Conservation (phyloP, 1,140 invertebrate species). For the Diploscapter pachys region DNA sequence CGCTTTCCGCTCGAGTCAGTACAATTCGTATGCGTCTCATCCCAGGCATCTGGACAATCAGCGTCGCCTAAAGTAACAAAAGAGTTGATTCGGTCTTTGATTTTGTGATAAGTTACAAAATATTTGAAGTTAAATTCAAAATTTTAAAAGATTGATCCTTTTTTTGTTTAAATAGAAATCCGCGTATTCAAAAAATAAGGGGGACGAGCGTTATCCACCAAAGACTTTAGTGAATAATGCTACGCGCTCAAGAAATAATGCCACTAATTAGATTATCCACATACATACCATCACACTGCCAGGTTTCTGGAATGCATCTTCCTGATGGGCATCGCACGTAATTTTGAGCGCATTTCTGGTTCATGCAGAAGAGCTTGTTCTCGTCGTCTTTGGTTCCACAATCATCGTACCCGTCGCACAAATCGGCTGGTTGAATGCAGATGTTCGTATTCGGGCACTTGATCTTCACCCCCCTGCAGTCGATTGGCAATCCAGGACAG, state of each 20-base stretch:
- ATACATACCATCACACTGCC: conserved; percentile 49
- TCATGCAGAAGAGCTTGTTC: conserved; percentile 56
- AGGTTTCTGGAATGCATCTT: conserved; percentile 58
- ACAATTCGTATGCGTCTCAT: conserved; percentile 58
- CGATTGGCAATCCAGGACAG: conserved; percentile 57
- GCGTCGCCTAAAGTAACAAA: conserved; percentile 47
- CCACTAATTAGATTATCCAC: too few relatives aligned
- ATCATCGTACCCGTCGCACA: conserved; percentile 57
- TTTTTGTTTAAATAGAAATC: too few relatives aligned
- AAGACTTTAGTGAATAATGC: too few relatives aligned
- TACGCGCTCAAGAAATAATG: too few relatives aligned
- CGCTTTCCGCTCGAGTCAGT: conserved; percentile 50
- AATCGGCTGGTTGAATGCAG: conserved; percentile 55
- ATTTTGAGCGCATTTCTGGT: conserved; percentile 50
- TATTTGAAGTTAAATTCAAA: too few relatives aligned
- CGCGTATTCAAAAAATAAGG: too few relatives aligned
- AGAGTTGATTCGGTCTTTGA: too few relatives aligned
- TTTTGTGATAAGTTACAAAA: too few relatives aligned
- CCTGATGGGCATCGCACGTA: conserved; percentile 57
- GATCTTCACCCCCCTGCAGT: conserved; percentile 55
- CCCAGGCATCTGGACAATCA: conserved; percentile 52
- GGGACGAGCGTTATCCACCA: too few relatives aligned
- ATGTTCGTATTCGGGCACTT: conserved; percentile 58
- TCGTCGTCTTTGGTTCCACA: conserved; percentile 53
- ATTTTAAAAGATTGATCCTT: too few relatives aligned